Evolutionary conservation across 2,113 vertebrate genomes (phyloP), one percentile per base, ranked within the genome.

Genomic region (Macaca nemestrina): DNA sequence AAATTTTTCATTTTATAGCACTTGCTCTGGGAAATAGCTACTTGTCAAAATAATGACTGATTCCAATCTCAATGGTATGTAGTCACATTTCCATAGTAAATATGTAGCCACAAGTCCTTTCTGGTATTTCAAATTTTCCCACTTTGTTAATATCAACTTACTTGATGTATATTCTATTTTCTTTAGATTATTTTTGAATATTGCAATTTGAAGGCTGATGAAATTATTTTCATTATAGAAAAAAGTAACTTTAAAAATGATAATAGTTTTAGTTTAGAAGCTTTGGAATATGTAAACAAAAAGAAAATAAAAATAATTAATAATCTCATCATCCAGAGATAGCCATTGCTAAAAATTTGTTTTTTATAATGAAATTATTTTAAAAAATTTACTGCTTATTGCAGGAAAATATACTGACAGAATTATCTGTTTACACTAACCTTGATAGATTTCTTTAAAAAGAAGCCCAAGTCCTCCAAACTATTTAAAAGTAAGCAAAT

Each of bases 341-440:
- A 68, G 61, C 64, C 30, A 43, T 22, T 83, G 12, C 78, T 92
- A 94, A 95, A 45, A 45, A 59, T 81, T 92, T 78, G 55, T 2
- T 27, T 93, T 94, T 84, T 32, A 79, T 89, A 82, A 78, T 90
- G 43, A 88, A 88, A 70, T 64, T 35, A 75, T 55, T 83, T 55
- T 79, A 93, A 45, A 94, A 96, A 96, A 32, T 50, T 95, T 84
- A 81, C 6, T 76, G 0, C 75, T 87, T 93, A 88, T 81, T 97
- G 57, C 5, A 64, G 73, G 61, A 84, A 95, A 76, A 64, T 70
- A 61, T 93, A 80, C 68, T 88, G 85, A 68, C 32, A 91, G 67
- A 84, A 70, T 88, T 14, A 90, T 88, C 16, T 84, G 40, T 80
- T 80, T 61, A 40, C 50, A 80, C 32, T 83, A 75, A 93, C 1